Evolutionary conservation across 1,140 invertebrate genomes (phyloP), one percentile per base, ranked within the genome.

Genomic region (Trichomalopsis sarcophagae): DNA sequence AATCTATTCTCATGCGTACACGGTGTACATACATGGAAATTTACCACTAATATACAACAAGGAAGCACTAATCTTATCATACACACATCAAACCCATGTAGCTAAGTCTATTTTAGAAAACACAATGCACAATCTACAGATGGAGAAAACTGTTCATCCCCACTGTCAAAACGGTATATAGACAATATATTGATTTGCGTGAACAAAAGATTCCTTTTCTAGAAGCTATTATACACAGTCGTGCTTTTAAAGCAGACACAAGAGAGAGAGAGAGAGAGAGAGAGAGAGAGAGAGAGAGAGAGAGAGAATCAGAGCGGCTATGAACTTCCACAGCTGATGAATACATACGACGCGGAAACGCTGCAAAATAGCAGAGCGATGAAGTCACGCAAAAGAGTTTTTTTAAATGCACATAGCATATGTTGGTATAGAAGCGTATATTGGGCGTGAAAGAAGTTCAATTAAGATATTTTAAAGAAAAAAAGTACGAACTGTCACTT

Each of bases 131-230:
- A 62, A n/a, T 62, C 55, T 62, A 2, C 4, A 62, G 55, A 62
- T 1, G n/a, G 4, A 62, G 17, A 62, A 79, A 62, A 79, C 9
- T 47, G 62, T 66, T 71, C 11, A 69, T 69, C 33, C 21, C 62
- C 17, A 36, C 13, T 30, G 14, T 66, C 50, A 66, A 66, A 66
- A 79, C 47, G 2, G 21, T 44, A 44, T 44, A 44, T 9, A 36
- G 6, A 62, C 21, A n/a, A 62, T 6, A 79, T 66, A 79, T 55
- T 62, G 50, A 78, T 55, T 23, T 3, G 11, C n/a, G 14, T 81
- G 55, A 81, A 81, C 80, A 81, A 73, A 81, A 81, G 80, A 81
- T 73, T 50, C 68, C 78, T 4, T 36, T 69, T 23, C 10, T 44
- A 75, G 30, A 75, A 21, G 17, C 36, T 9, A 27, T 10, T n/a